Base-by-base conservation (phyloP, 1,140 invertebrate species). In the Lordiphosa stackelbergi region DNA sequence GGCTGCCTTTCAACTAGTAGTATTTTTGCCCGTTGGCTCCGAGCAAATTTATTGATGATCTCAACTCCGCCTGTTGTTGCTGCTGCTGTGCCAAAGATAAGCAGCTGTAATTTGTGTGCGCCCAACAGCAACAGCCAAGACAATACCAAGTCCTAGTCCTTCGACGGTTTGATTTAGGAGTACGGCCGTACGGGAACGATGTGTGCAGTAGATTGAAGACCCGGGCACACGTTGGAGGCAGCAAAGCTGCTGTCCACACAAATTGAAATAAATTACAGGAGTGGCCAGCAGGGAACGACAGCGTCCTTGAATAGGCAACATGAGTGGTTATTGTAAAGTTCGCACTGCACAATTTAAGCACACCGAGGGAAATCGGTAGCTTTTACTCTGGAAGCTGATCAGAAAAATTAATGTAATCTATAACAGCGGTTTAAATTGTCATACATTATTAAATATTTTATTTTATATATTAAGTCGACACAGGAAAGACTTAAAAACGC, bases 231-330 rank as follows among this genome's bases (percentile, higher is more conserved):
- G 31, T 40, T 38, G 53, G 43, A 48, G 52, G 56, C 63, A 60
- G 53, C 71, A 68, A 55, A 69, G 72, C 57, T 66, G 58, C 69
- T 83, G 77, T 83, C 77, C 61, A 64, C 77, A 83, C 77, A 83
- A 83, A 83, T 83, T 83, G 77, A 83, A 83, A 83, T 83, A 83
- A 83, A 83, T 83, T 83, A 83, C 77, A 77, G 54, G 65, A 69
- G 73, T 74, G 55, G 54, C 63, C 59, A 47, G 75, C 56, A 73
- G 58, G 52, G 66, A 62, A 51, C 55, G 49, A 51, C 37, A 47
- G 42, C 38, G 53, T 58, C 59, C 59, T 66, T 61, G 70, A 55
- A 81, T 70, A 70, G 61, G 53, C 57, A 54, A 53, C 74, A 74
- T 64, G 71, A 74, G 71, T 81, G 75, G 74, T 81, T 81, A 81